Conservation (phyloP, 2,797 vertebrate species). For the Rhyacichthys aspro region DNA sequence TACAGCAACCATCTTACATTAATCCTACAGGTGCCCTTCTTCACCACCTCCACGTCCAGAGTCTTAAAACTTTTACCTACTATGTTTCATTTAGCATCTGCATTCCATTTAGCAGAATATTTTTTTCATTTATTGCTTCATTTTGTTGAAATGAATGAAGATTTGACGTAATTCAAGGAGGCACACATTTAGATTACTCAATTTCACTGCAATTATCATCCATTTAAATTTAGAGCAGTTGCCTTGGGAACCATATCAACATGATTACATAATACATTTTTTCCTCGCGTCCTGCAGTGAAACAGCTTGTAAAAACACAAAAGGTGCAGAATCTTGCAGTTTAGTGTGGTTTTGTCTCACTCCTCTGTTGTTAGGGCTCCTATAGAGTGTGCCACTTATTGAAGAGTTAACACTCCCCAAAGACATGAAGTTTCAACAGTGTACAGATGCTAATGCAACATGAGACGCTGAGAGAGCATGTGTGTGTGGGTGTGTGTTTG, state of each 20-base stretch:
- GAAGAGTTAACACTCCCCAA: slow-evolving; percentile 5
- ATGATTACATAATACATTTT: background rate
- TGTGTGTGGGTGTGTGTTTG: slow-evolving; percentile 15
- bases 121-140: no score
- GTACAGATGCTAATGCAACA: slow-evolving; percentile 28
- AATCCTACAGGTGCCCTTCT: no score
- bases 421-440: slow-evolving; percentile 15
- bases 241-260: background rate
- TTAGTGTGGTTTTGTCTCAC: slow-evolving; percentile 18
- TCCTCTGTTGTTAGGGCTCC: background rate
- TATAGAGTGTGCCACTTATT: slow-evolving; percentile 17
- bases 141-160: no score
- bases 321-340: background rate
- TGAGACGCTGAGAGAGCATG: slow-evolving; percentile 11
- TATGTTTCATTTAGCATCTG: no score
- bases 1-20: no score
- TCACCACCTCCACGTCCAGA: no score
- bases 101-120: no score
- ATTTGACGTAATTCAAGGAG: no score
- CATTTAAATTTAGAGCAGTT: background rate
- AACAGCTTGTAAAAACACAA: background rate
- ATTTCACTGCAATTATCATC: slow-evolving; percentile 8
- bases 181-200: background rate
- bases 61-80: no score
- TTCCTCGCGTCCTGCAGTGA: background rate